A percentile compares a stretch with the other conserved stretches of the same genome.
These are phyloP conservation scores for Malurus alboscapulatus DNA, from an alignment of 2,113 vertebrate species.

Conservation along the genomic window DNA sequence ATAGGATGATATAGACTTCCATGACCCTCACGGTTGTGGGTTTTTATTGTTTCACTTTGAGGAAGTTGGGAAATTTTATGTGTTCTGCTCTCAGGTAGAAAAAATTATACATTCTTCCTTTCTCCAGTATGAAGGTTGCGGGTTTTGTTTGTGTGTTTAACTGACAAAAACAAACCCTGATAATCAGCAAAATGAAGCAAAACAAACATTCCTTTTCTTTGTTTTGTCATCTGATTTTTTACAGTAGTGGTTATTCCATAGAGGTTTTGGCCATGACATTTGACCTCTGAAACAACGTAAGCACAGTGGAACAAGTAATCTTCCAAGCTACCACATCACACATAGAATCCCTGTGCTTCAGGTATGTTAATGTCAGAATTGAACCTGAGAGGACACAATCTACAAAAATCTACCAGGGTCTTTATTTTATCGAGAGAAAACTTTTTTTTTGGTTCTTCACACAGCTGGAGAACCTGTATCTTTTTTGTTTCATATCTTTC, in stretches of 20 bases:
- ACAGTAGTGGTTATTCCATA: background rate
- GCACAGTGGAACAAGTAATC: background rate
- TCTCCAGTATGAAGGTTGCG: background rate
- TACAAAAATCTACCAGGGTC: background rate
- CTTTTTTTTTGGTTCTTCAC: background rate
- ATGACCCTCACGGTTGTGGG: background rate
- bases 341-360: background rate
- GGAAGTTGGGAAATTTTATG: background rate
- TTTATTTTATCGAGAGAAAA: background rate
- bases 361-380: background rate
- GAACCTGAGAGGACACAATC: background rate
- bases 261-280: background rate
- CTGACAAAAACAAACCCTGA: background rate
- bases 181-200: background rate
- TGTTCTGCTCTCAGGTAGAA: background rate
- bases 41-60: background rate
- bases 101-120: background rate
- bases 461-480: background rate
- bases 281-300: background rate
- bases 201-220: background rate
- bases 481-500: background rate
- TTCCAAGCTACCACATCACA: background rate
- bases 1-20: background rate
- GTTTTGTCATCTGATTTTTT: background rate
- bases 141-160: background rate